A percentile compares a stretch with the other conserved stretches of the same genome.
These are phyloP conservation scores for Heteromyza rotundicornis DNA, from an alignment of 2,888 invertebrate genomes.

Conservation along the genomic window DNA sequence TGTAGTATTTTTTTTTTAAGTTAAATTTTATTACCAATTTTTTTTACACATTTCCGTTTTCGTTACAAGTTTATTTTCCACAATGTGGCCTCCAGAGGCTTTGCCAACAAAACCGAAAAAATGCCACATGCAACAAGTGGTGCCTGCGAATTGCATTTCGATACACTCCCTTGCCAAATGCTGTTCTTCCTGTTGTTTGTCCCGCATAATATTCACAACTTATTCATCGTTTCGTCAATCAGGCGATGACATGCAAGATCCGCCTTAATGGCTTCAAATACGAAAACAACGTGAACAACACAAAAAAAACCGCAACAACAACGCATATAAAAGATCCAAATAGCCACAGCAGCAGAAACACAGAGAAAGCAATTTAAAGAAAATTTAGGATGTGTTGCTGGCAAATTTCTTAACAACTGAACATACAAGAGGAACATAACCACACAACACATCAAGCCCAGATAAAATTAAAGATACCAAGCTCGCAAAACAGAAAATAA, in stretches of 20 bases:
- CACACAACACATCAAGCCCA: not conserved
- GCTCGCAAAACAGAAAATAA: slow-evolving; percentile 30
- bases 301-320: slow-evolving; percentile 16
- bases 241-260: slow-evolving; percentile 54
- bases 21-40: too few relatives aligned
- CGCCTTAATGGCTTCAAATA: slow-evolving; percentile 44
- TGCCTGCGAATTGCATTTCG: too few relatives aligned
- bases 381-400: slow-evolving; percentile 39
- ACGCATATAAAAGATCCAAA: slow-evolving; percentile 9
- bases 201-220: slow-evolving; percentile 37
- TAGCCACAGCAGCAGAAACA: slow-evolving; percentile 15
- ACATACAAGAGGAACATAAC: not conserved
- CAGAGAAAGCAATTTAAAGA: slow-evolving; percentile 39
- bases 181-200: not conserved
- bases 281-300: slow-evolving; percentile 17
- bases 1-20: too few relatives aligned
- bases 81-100: too few relatives aligned
- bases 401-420: slow-evolving; percentile 26
- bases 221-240: slow-evolving; percentile 52
- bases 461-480: not conserved
- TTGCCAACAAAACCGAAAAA: too few relatives aligned
- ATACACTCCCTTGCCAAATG: too few relatives aligned
- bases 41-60: too few relatives aligned
- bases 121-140: too few relatives aligned
- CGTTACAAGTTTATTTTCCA: too few relatives aligned